Conservation (phyloP, 2,888 invertebrate genomes). For the Enoplolaimus lenunculus region DNA sequence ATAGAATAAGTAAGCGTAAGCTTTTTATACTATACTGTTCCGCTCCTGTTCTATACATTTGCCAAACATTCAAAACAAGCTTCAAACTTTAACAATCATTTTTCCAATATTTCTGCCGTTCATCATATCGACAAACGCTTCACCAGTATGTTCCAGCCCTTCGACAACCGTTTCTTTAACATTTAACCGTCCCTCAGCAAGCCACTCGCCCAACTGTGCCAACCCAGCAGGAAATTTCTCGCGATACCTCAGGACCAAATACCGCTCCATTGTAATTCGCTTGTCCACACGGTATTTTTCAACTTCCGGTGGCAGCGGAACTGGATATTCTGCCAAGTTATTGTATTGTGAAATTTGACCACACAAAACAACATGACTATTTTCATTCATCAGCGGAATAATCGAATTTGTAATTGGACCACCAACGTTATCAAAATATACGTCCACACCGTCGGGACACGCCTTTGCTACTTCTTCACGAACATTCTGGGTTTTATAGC, state of each 20-base stretch:
- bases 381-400: constrained; percentile 41
- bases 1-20: too few relatives aligned
- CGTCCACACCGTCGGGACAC: constrained; percentile 41
- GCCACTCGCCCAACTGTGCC: constrained; percentile 35
- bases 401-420: constrained; percentile 41
- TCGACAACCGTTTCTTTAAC: constrained; percentile 39
- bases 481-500: constrained; percentile 41
- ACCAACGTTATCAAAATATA: constrained; percentile 45
- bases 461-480: constrained; percentile 29
- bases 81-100: constrained; percentile 34
- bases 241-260: constrained; percentile 39
- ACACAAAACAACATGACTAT: constrained; percentile 42
- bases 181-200: constrained; percentile 36
- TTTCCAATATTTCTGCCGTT: constrained; percentile 42
- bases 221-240: constrained; percentile 38
- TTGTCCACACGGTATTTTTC: not conserved
- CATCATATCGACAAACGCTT: constrained; percentile 44
- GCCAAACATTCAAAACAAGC: too few relatives aligned
- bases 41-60: too few relatives aligned
- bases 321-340: constrained; percentile 42
- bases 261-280: constrained; percentile 38
- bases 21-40: too few relatives aligned
- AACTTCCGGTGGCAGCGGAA: constrained; percentile 34
- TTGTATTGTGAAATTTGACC: constrained; percentile 44
- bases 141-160: constrained; percentile 39